phyloP scores from a whole-genome alignment of 1,140 invertebrate genomes.

The Oedothorax gibbosus region DNA sequence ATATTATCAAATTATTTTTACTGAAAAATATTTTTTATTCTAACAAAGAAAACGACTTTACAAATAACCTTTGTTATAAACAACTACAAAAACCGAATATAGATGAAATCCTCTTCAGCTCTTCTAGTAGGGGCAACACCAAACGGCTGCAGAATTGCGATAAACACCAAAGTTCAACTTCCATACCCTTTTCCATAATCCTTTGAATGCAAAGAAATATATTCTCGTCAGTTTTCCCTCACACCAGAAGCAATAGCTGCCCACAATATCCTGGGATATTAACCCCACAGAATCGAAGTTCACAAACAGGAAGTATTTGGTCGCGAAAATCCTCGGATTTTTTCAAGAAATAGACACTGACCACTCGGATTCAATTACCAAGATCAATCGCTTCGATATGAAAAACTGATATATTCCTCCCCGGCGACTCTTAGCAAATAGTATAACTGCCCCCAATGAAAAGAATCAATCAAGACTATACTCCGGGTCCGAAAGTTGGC shows the following conservation, averaged over 20 bases:
- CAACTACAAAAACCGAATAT: too few relatives aligned
- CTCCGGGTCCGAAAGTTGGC: too few relatives aligned
- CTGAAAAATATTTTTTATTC: too few relatives aligned
- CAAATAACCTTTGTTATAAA: too few relatives aligned
- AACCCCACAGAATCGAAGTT: constrained; percentile 30
- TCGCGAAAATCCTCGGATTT: background rate
- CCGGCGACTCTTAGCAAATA: constrained; percentile 25
- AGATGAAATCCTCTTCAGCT: too few relatives aligned
- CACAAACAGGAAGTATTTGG: background rate
- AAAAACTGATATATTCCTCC: constrained; percentile 47
- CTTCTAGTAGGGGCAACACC: too few relatives aligned
- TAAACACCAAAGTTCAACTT: too few relatives aligned
- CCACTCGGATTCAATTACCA: constrained; percentile 43
- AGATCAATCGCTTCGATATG: constrained; percentile 33
- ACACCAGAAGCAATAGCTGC: constrained; percentile 5
- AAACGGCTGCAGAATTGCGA: too few relatives aligned
- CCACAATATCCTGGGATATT: constrained; percentile 17
- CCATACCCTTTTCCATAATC: too few relatives aligned
- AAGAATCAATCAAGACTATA: constrained; percentile 36
- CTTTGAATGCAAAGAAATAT: too few relatives aligned
- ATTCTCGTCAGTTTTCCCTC: background rate
- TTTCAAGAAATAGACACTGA: constrained; percentile 14
- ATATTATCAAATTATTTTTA: too few relatives aligned
- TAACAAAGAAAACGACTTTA: too few relatives aligned
- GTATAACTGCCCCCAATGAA: constrained; percentile 30